phyloP scores from a whole-genome alignment of 2,888 invertebrate species.

The Cephus nigrinus region DNA sequence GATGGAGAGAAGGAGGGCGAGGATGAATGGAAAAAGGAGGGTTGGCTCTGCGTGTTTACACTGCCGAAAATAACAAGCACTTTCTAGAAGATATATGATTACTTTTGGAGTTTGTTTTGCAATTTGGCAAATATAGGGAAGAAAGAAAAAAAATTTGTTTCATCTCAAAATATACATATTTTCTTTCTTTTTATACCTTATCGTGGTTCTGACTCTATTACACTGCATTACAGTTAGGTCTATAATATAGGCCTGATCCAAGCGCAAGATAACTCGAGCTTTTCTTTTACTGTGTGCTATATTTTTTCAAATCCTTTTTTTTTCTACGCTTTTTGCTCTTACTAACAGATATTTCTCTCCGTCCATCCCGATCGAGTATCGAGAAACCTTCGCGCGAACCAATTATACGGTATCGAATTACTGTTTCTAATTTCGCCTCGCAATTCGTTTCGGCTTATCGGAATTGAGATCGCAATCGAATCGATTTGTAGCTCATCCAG shows the following conservation, averaged over 20 bases:
- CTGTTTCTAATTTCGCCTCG: background rate
- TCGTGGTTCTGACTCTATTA: background rate
- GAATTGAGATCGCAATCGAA: background rate
- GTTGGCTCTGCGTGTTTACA: background rate
- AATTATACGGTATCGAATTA: background rate
- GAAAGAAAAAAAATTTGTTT: background rate
- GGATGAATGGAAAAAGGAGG: constrained; percentile 12
- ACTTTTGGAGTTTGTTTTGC: background rate
- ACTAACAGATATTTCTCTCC: background rate
- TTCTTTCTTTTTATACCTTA: background rate
- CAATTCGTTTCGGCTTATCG: constrained; percentile 1
- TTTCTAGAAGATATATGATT: background rate
- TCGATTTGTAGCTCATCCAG: background rate
- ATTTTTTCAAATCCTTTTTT: background rate
- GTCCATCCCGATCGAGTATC: background rate
- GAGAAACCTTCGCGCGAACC: background rate
- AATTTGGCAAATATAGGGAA: background rate
- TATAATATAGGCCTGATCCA: background rate
- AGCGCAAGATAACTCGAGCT: background rate
- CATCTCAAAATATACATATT: background rate
- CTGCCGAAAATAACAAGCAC: background rate
- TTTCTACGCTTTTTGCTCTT: background rate
- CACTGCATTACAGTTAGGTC: too few species aligned
- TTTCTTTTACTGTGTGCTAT: background rate
- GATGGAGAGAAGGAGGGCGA: constrained; percentile 3